A percentile compares a stretch with the other conserved stretches of the same genome.
phyloP scores from a whole-genome alignment of 2,797 vertebrate species.

The Distichodus sexfasciatus region DNA sequence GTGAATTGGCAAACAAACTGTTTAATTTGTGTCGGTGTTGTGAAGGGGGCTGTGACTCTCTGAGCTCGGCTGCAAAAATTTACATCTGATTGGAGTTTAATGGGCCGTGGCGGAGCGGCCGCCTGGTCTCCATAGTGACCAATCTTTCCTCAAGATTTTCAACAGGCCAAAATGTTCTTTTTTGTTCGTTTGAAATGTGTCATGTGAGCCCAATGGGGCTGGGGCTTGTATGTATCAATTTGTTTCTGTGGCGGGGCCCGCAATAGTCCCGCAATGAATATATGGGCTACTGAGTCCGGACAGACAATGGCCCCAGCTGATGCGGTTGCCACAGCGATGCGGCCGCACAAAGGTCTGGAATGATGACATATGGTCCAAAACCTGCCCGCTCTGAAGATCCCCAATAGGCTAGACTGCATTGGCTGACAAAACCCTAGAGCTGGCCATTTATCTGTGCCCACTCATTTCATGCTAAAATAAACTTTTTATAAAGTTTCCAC shows the following conservation, averaged over 20 bases:
- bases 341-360: conserved; percentile 78
- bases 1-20: conserved; percentile 93
- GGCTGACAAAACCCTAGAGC: conserved; percentile 75
- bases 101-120: conserved; percentile 78
- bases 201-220: conserved; percentile 80
- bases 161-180: conserved; percentile 85
- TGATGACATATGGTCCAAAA: conserved; percentile 92
- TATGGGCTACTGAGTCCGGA: conserved; percentile 81
- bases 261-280: conserved; percentile 85
- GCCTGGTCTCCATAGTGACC: conserved; percentile 79
- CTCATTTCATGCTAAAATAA: conserved; percentile 84
- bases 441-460: conserved; percentile 75
- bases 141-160: conserved; percentile 91
- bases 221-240: conserved; percentile 92
- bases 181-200: conserved; percentile 84
- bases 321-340: conserved; percentile 87
- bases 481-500: conserved; percentile 78
- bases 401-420: conserved; percentile 75
- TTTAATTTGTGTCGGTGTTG: conserved; percentile 82
- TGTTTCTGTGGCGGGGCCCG: conserved; percentile 85
- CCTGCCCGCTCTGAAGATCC: conserved; percentile 79
- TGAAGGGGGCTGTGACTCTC: conserved; percentile 68
- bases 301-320: conserved; percentile 84
- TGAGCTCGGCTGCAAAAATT: conserved; percentile 76
- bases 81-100: conserved; percentile 95